Base-by-base conservation (phyloP, 2,888 invertebrate genomes). In the Leptothorax acervorum region DNA sequence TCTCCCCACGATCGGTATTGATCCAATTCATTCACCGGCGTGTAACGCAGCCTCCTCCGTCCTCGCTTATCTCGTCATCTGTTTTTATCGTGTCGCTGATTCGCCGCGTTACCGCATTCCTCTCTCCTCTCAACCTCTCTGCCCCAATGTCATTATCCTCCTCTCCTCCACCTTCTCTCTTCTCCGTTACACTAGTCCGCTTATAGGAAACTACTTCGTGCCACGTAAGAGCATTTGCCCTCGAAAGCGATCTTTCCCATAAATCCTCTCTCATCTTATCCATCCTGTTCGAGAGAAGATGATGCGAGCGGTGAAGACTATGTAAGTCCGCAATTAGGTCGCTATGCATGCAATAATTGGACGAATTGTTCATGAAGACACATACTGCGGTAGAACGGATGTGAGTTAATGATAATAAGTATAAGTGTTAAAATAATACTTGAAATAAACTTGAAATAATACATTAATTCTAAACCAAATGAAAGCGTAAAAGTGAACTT, bases 261-360 rank as follows among this genome's bases (percentile, higher is more conserved):
- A 83, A 78, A 79, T 68, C 79, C 60, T 62, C 79, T 73, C 60
- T 81, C 60, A 39, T 73, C 79, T 73, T 62, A 81, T 81, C 73
- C 73, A 12, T 18, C 35, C 73, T 60, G 12, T 48, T 73, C 1
- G 39, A 39, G 60, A 18, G 60, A 68, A 55, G 68, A 62, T n/a
- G 73, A 81, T 48, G 79, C 35, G 12, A 81, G 18, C 8, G n/a
- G 18, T 5, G 23, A 48, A 15, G 35, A 48, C 23, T 60, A 28
- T 18, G 51, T 68, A 68, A 48, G 15, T 70, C 74, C 62, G 48
- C 83, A 82, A 88, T 85, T 87, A 85, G 81, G 68, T 74, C 71
- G 18, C 51, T 45, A 55, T 48, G 48, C 28, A 76, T 42, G 35
- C 45, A 62, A 76, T 82, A 82, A 86, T 86, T 83, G 83, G 53